Evolutionary conservation across 64 coral and sea anemone genomes (phyloP).

Genomic region (Platygyra sinensis): DNA sequence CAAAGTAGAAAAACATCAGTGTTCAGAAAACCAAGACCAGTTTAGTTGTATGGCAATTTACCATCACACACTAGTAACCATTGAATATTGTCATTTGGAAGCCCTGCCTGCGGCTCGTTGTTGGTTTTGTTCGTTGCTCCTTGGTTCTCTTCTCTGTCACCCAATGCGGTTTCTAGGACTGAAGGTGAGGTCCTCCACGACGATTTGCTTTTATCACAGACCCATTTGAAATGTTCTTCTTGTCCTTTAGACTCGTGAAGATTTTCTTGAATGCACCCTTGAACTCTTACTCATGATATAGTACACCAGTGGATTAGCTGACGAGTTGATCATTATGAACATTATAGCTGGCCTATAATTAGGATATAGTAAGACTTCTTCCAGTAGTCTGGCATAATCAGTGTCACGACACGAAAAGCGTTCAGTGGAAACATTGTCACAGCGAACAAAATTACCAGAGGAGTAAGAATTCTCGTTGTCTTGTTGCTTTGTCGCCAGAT

Average conservation of each 20-base stretch:
- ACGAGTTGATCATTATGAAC: slow-evolving; percentile 42
- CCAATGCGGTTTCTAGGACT: background rate
- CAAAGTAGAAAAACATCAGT: too few relatives aligned
- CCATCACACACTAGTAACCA: background rate
- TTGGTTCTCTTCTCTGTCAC: background rate
- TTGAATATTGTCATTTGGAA: background rate
- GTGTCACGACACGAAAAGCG: background rate
- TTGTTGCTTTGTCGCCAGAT: slow-evolving; percentile 46
- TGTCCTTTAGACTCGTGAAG: background rate
- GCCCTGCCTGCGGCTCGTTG: background rate
- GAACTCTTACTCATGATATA: slow-evolving; percentile 63
- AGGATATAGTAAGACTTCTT: slow-evolving; percentile 26
- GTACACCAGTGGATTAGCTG: slow-evolving; percentile 56
- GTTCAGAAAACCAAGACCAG: too few relatives aligned
- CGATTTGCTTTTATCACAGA: background rate
- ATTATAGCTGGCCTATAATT: slow-evolving; percentile 15
- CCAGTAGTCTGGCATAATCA: background rate
- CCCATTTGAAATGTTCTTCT: background rate
- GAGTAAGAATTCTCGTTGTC: slow-evolving; percentile 39
- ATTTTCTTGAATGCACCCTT: slow-evolving; percentile 28
- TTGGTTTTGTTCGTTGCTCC: background rate
- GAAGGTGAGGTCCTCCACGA: background rate
- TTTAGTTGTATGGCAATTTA: background rate
- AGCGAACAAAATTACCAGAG: slow-evolving; percentile 51
- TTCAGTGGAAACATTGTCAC: slow-evolving; percentile 59